Evolutionary conservation across 2,113 vertebrate genomes (phyloP), one percentile per base, ranked within the genome.

Genomic region (Atherinomorus stipes): DNA sequence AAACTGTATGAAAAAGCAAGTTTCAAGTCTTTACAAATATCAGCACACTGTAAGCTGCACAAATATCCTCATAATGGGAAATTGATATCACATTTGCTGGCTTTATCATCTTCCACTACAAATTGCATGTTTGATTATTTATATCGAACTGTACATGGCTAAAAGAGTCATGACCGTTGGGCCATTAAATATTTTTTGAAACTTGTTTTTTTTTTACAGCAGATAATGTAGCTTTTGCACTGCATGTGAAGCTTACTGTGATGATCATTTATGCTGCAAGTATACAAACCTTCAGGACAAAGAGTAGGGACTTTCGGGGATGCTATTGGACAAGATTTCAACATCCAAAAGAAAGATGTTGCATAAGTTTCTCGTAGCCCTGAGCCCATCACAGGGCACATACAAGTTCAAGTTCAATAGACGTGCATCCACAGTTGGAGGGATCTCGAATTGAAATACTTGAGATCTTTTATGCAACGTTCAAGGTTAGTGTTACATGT

Each of bases 311-410:
- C 68, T 74, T 65, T 74, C 61, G 44, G 69, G 69, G 67, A 73
- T 45, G 62, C 57, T 67, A 53, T 54, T 63, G 51, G 44, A 74
- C 74, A 76, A 23, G 42, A 25, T 64, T 60, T 75, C 75, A 49
- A 85, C 66, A 81, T 81, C 79, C 68, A 56, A 71, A 70, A 64
- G 71, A 60, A 63, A 72, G 78, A 83, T 76, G 85, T 84, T 88
- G 80, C 71, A 82, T 73, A 78, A 77, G 80, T 90, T 82, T 88
- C 82, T 78, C 73, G 85, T 85, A 90, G 88, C 85, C 89, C 84
- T 78, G 65, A 84, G 87, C 87, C 84, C 81, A 52, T 78, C 28
- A 22, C 11, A 58, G 65, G 61, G 64, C 85, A 74, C 76, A 70
- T 69, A 60, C 63, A 83, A 69, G 69, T 76, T 65, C 22, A 64